Conservation (phyloP, 2,113 vertebrate species). For the Oreochromis aureus region DNA sequence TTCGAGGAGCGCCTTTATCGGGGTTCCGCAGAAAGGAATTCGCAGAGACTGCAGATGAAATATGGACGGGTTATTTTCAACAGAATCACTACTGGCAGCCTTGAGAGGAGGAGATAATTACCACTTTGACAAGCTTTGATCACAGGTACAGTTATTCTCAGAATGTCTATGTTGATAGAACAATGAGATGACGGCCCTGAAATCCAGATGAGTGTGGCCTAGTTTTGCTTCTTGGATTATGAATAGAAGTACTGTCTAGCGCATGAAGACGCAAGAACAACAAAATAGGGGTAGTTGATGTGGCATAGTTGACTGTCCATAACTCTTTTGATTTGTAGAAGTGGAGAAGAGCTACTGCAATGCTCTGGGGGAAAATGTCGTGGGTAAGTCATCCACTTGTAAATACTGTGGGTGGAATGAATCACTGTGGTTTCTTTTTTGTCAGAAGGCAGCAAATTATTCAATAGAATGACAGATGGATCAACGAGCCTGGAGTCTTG, state of each 20-base stretch:
- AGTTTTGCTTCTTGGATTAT: conserved; percentile 16
- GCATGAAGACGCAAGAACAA: not conserved
- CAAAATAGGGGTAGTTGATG: conserved; percentile 21
- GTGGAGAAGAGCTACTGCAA: conserved; percentile 4
- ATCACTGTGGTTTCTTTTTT: conserved; percentile 35
- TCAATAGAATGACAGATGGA: conserved; percentile 21
- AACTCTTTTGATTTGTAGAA: conserved; percentile 22
- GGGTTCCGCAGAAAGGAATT: conserved; percentile 42
- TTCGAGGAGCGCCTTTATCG: conserved; percentile 35
- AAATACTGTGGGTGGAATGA: conserved; percentile 51
- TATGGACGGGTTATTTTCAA: conserved; percentile 49
- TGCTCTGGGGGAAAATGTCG: not conserved
- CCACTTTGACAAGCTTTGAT: conserved; percentile 72
- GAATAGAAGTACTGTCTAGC: conserved; percentile 36
- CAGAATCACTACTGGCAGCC: conserved; percentile 42
- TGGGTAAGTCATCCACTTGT: conserved; percentile 13
- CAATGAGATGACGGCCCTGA: conserved; percentile 37
- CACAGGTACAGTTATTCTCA: conserved; percentile 57
- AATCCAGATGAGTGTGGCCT: conserved; percentile 10
- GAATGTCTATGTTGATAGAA: conserved; percentile 55
- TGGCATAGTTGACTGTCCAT: not conserved
- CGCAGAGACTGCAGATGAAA: conserved; percentile 40
- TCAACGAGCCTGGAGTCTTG: not conserved
- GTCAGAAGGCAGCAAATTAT: conserved; percentile 5
- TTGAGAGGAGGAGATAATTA: conserved; percentile 57